Base-by-base conservation (phyloP, 2,797 vertebrate genomes). In the Sorex maritimensis region DNA sequence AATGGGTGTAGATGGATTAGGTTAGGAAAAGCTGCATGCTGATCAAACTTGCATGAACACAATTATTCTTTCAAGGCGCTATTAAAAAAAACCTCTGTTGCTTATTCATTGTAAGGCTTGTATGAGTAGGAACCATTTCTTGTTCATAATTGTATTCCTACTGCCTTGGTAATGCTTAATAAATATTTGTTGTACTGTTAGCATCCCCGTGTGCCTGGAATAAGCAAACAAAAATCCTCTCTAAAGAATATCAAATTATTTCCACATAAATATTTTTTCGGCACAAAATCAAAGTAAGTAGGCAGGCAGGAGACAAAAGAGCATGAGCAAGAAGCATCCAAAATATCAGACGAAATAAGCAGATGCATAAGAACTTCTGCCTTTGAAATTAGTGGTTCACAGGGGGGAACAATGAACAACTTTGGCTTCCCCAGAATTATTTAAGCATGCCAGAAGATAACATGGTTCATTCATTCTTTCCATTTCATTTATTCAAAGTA, bases 221-320 rank as follows among this genome's bases (percentile, higher is more conserved):
- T 81, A 95, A 96, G 49, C 61, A 91, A 91, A 91, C 69, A 91
- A 92, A 95, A 90, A 41, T 92, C 72, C 19, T 86, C 58, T 84
- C 74, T 63, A 83, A 67, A 91, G 74, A 91, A 79, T 58, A 85
- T 82, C 34, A 80, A 83, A 88, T 93, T 81, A 85, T 91, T 83
- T 74, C 52, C 30, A 86, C 84, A 86, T 75, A 55, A 55, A 55
- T 69, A 17, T 61, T 24, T 84, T 95, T 95, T 79, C 49, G 86
- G 72, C 55, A 90, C 5, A 79, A 78, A 28, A 88, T 63, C 72
- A 80, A 91, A 28, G 71, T 68, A 83, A 91, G 10, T 46, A 73
- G 88, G 30, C 19, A 90, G 75, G 21, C 38, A 71, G 52, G 72
- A 88, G 49, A 82, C 77, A 41, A 85, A 69, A 77, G 67, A 77